phyloP scores from a whole-genome alignment of 2,113 vertebrate species.

The Chlamydotis undulata region DNA sequence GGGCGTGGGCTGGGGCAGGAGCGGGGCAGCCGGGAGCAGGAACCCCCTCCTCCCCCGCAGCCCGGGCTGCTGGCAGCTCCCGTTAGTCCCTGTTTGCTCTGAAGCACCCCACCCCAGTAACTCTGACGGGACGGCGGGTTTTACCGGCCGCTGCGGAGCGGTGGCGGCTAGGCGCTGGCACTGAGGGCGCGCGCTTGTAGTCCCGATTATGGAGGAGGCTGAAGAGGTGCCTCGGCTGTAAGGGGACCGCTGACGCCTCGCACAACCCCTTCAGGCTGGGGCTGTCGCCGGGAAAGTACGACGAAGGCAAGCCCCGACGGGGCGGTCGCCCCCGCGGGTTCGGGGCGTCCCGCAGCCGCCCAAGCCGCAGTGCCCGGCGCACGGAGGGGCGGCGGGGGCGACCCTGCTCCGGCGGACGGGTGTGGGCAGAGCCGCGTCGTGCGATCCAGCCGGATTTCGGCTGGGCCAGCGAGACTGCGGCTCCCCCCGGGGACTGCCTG shows the following conservation, averaged over 20 bases:
- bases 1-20: background rate
- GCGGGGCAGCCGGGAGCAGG: background rate
- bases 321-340: background rate
- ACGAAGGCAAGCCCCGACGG: background rate
- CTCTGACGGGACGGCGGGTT: slow-evolving; percentile 52
- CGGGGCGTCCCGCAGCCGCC: background rate
- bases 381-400: background rate
- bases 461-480: background rate
- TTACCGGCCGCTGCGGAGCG: slow-evolving; percentile 47
- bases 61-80: slow-evolving; percentile 6
- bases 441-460: background rate
- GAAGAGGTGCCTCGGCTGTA: background rate
- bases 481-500: background rate
- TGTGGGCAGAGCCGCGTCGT: background rate
- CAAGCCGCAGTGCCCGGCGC: background rate
- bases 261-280: background rate
- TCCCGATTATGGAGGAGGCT: slow-evolving; percentile 54
- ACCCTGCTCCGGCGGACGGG: background rate
- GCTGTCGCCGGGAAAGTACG: background rate
- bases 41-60: background rate
- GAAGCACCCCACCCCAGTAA: slow-evolving; percentile 18
- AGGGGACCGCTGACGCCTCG: background rate
- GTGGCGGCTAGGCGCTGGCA: background rate
- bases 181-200: slow-evolving; percentile 49
- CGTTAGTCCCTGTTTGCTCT: background rate